phyloP scores from a whole-genome alignment of 2,888 invertebrate species.

The Axea sp. region DNA sequence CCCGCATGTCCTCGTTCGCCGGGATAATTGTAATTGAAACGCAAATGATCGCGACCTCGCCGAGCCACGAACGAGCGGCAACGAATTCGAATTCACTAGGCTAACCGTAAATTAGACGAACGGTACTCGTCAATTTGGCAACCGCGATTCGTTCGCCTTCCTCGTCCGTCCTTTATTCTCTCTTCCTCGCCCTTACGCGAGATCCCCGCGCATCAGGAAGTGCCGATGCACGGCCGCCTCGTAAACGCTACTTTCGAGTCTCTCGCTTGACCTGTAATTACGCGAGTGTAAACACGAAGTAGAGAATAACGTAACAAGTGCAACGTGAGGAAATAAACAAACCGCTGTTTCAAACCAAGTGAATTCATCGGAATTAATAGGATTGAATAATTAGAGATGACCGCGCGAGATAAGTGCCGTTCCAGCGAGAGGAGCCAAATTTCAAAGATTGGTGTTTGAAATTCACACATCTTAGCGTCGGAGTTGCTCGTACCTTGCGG shows the following conservation, averaged over 20 bases:
- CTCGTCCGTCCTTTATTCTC: conserved; percentile 3
- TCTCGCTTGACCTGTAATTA: conserved; percentile 72
- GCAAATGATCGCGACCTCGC: conserved; percentile 24
- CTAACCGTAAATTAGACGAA: conserved; percentile 55
- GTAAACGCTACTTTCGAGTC: conserved; percentile 70
- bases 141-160: conserved; percentile 25
- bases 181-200: conserved; percentile 14
- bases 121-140: conserved; percentile 59
- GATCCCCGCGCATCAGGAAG: conserved; percentile 63
- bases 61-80: conserved; percentile 20
- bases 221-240: conserved; percentile 57
- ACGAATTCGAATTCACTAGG: conserved; percentile 42
- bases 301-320: conserved; percentile 62
- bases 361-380: conserved; percentile 45
- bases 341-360: conserved; percentile 17
- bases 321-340: conserved; percentile 52
- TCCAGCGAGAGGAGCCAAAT: too few relatives aligned
- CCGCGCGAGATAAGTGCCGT: conserved; percentile 21
- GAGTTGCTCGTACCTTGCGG: too few relatives aligned
- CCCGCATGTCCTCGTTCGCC: conserved; percentile 44
- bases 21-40: conserved; percentile 22
- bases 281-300: conserved; percentile 68
- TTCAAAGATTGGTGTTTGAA: too few relatives aligned
- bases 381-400: conserved; percentile 38
- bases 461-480: too few relatives aligned